phyloP scores from a whole-genome alignment of 2,888 invertebrate genomes.

The Drosophila maculinotata region DNA sequence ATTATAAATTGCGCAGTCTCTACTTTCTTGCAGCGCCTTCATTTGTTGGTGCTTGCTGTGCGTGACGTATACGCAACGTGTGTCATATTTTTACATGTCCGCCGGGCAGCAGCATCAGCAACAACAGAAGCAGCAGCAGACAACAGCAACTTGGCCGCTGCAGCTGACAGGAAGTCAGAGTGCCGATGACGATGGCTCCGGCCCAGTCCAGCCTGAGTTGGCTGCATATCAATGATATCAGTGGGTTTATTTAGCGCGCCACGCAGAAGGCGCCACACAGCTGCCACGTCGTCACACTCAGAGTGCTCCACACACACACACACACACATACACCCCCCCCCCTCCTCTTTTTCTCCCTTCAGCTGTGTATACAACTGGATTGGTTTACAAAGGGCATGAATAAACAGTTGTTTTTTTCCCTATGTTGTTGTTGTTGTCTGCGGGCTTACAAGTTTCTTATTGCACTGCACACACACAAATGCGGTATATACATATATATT shows the following conservation, averaged over 20 bases:
- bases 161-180: conserved; percentile 53
- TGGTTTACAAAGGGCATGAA: conserved; percentile 50
- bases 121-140: conserved; percentile 21
- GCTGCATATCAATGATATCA: conserved; percentile 50
- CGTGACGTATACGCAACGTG: conserved; percentile 74
- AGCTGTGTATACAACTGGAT: neutral
- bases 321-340: neutral
- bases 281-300: conserved; percentile 33
- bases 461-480: conserved; percentile 44
- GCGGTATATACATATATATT: neutral
- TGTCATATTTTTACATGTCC: conserved; percentile 75
- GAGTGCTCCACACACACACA: neutral
- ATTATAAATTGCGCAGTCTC: neutral
- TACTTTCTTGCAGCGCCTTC: conserved; percentile 8
- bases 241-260: conserved; percentile 55
- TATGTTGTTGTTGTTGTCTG: conserved; percentile 46
- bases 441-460: conserved; percentile 72
- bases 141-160: conserved; percentile 38
- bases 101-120: conserved; percentile 48
- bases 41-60: conserved; percentile 48
- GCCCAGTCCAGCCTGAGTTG: neutral
- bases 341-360: neutral
- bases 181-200: conserved; percentile 35
- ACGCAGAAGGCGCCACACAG: conserved; percentile 45
- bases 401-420: conserved; percentile 42